A percentile compares a stretch with the other conserved stretches of the same genome.
phyloP scores from a whole-genome alignment of 2,113 vertebrate genomes.

The Beaufortia kweichowensis region DNA sequence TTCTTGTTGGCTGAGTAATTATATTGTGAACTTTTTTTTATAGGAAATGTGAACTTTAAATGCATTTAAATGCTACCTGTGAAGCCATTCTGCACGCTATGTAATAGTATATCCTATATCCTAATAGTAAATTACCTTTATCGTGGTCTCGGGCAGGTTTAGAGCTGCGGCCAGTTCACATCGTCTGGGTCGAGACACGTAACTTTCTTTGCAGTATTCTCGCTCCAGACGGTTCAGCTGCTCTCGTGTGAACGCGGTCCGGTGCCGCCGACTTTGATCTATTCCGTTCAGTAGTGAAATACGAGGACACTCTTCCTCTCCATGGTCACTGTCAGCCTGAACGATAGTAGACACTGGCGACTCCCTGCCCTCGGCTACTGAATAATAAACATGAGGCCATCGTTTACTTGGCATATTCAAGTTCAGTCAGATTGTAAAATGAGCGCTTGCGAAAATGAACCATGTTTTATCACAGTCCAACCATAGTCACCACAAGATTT shows the following conservation, averaged over 20 bases:
- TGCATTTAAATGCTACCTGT: no score
- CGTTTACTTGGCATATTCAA: not conserved
- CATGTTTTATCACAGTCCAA: no score
- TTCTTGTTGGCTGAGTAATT: no score
- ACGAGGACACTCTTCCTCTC: slow-evolving; percentile 57
- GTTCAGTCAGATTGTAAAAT: not conserved
- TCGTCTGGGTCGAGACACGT: slow-evolving; percentile 68
- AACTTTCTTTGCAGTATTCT: slow-evolving; percentile 70
- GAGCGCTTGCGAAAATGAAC: no score
- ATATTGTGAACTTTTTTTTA: no score
- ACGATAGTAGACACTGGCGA: slow-evolving; percentile 51
- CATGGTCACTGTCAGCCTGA: slow-evolving; percentile 49
- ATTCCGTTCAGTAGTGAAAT: slow-evolving; percentile 53
- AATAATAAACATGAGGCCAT: slow-evolving; percentile 36
- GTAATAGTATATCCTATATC: not conserved
- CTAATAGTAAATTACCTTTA: slow-evolving; percentile 61
- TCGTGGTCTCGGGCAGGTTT: slow-evolving; percentile 67
- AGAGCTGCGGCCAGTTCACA: slow-evolving; percentile 70
- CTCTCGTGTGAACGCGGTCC: slow-evolving; percentile 69
- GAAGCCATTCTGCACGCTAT: not conserved
- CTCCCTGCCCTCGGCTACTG: slow-evolving; percentile 63
- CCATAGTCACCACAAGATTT: no score
- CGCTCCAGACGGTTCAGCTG: slow-evolving; percentile 69
- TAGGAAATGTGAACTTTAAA: no score
- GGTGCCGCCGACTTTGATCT: slow-evolving; percentile 69